Evolutionary conservation across 2,797 vertebrate genomes (phyloP).

Genomic region (Falco naumanni): DNA sequence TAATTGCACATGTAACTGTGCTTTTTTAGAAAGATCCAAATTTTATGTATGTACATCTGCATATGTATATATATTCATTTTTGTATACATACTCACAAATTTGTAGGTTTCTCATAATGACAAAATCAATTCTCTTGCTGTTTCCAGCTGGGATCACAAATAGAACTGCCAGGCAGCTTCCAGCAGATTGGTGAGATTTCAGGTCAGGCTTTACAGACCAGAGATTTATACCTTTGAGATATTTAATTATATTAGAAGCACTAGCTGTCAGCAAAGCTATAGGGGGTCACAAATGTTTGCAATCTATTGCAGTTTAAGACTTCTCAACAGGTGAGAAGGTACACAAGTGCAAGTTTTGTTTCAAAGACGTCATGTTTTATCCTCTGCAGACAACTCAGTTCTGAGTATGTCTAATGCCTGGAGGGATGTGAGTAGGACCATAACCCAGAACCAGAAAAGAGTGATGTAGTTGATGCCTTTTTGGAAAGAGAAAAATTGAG

Average conservation of each 20-base stretch:
- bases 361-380: neutral
- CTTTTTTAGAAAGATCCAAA: neutral
- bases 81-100: neutral
- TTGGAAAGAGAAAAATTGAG: neutral
- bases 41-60: neutral
- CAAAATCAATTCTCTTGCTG: neutral
- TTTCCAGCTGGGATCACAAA: neutral
- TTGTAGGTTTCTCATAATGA: neutral
- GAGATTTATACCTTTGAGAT: neutral
- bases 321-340: neutral
- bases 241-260: neutral
- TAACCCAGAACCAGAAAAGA: neutral
- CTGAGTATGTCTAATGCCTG: neutral
- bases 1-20: neutral
- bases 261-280: neutral
- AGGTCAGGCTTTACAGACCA: neutral
- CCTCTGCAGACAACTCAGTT: neutral
- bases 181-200: neutral
- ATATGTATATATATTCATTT: neutral
- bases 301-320: neutral
- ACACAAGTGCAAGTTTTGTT: neutral
- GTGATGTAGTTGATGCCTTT: neutral
- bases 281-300: neutral
- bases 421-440: neutral
- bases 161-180: neutral